Conservation (phyloP, 2,888 invertebrate genomes). For the Lamproptera curius region DNA sequence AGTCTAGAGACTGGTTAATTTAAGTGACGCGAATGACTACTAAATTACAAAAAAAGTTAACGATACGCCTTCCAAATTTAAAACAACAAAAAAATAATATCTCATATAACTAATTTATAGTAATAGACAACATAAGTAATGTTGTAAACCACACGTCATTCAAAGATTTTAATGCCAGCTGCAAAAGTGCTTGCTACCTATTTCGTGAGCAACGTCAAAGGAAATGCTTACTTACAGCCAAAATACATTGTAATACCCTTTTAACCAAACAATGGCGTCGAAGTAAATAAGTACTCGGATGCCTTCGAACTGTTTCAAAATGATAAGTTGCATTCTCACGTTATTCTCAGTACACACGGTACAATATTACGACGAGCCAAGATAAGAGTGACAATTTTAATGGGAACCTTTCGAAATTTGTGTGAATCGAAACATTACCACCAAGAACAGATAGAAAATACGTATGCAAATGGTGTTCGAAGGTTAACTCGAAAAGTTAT, state of each 20-base stretch:
- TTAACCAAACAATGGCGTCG: constrained; percentile 13
- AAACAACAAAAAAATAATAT: too few relatives aligned
- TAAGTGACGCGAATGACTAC: too few relatives aligned
- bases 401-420: not conserved
- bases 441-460: not conserved
- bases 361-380: constrained; percentile 16
- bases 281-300: constrained; percentile 27
- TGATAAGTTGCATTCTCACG: constrained; percentile 35
- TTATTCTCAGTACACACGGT: constrained; percentile 21
- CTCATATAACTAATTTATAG: too few relatives aligned
- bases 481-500: too few relatives aligned
- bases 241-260: constrained; percentile 8
- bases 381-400: not conserved
- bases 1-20: too few relatives aligned
- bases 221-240: not conserved
- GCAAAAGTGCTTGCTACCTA: too few relatives aligned
- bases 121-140: too few relatives aligned
- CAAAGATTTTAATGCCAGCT: not conserved
- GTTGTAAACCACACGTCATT: not conserved
- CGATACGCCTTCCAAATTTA: too few relatives aligned
- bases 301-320: constrained; percentile 42
- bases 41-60: too few relatives aligned
- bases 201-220: not conserved
- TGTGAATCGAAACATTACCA: not conserved
- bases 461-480: not conserved